These are phyloP conservation scores for Anolis apletophallus DNA, from an alignment of 2,797 vertebrate genomes.

Conservation along the genomic window DNA sequence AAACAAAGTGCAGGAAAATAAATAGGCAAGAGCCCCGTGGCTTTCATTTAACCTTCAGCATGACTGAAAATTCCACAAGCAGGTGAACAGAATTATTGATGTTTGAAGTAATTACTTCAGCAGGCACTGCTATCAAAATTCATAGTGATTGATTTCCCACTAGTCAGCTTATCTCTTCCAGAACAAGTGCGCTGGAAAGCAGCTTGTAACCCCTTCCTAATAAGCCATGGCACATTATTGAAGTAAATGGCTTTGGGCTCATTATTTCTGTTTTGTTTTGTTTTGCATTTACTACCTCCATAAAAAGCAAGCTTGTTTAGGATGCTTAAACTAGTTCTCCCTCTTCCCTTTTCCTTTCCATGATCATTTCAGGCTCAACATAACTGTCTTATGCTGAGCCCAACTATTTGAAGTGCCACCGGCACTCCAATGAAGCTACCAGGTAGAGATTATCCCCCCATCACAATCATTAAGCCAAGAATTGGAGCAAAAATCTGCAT, in stretches of 20 bases:
- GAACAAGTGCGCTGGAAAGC: constrained; percentile 69
- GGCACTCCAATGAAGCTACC: neutral
- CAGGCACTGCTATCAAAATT: constrained; percentile 72
- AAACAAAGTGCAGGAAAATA: constrained; percentile 50
- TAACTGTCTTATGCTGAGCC: neutral
- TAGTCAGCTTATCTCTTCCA: constrained; percentile 72
- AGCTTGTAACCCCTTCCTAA: constrained; percentile 74
- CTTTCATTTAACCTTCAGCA: constrained; percentile 65
- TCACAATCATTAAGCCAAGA: neutral
- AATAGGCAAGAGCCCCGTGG: constrained; percentile 38
- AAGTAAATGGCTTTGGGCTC: constrained; percentile 63
- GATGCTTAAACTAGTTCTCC: neutral
- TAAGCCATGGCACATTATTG: constrained; percentile 69
- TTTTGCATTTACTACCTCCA: constrained; percentile 61
- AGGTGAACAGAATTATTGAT: constrained; percentile 73
- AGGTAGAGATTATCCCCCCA: neutral
- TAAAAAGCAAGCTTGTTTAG: constrained; percentile 60
- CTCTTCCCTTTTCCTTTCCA: constrained; percentile 17
- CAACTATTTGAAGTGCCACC: neutral
- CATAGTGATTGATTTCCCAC: constrained; percentile 75
- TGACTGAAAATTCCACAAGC: constrained; percentile 63
- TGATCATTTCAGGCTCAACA: neutral
- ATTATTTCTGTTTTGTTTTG: constrained; percentile 46
- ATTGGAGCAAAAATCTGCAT: neutral
- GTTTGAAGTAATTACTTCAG: constrained; percentile 72